These are phyloP conservation scores for Accipiter cooperii DNA, from an alignment of 2,113 vertebrate species.

Conservation along the genomic window DNA sequence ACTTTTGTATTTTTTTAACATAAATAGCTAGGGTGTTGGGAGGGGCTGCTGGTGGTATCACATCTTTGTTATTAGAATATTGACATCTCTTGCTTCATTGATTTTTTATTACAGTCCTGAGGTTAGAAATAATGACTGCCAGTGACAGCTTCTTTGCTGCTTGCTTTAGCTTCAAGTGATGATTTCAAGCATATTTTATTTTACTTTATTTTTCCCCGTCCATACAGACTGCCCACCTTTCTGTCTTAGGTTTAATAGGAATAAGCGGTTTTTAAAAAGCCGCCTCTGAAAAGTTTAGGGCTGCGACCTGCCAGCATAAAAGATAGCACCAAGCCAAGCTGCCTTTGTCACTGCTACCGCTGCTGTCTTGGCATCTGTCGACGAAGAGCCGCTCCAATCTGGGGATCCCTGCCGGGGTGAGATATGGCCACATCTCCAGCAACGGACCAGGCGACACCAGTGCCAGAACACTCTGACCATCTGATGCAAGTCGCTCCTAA, in stretches of 20 bases:
- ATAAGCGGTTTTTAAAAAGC: neutral
- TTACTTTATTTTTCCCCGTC: conserved; percentile 35
- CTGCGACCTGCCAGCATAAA: conserved; percentile 42
- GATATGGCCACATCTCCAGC: conserved; percentile 74
- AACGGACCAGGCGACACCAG: conserved; percentile 69
- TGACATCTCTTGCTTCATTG: conserved; percentile 83
- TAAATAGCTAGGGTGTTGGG: neutral
- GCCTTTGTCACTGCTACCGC: conserved; percentile 9
- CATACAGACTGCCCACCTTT: neutral
- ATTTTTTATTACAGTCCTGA: conserved; percentile 88
- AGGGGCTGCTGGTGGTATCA: neutral
- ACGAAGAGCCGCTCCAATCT: conserved; percentile 61
- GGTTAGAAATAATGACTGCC: conserved; percentile 76
- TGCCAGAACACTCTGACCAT: conserved; percentile 87
- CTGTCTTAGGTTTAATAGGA: neutral
- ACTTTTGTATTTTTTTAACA: neutral
- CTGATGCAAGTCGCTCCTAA: conserved; percentile 98
- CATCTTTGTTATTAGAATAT: conserved; percentile 79
- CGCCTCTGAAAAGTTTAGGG: neutral
- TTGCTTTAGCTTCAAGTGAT: conserved; percentile 67
- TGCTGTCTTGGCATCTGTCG: conserved; percentile 85
- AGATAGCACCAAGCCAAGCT: neutral
- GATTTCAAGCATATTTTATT: conserved; percentile 71
- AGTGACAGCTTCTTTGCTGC: conserved; percentile 71
- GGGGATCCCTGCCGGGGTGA: conserved; percentile 77